A percentile compares a stretch with the other conserved stretches of the same genome.
phyloP scores from a whole-genome alignment of 2,113 vertebrate genomes.

The Cyprinodon brontotheroides region DNA sequence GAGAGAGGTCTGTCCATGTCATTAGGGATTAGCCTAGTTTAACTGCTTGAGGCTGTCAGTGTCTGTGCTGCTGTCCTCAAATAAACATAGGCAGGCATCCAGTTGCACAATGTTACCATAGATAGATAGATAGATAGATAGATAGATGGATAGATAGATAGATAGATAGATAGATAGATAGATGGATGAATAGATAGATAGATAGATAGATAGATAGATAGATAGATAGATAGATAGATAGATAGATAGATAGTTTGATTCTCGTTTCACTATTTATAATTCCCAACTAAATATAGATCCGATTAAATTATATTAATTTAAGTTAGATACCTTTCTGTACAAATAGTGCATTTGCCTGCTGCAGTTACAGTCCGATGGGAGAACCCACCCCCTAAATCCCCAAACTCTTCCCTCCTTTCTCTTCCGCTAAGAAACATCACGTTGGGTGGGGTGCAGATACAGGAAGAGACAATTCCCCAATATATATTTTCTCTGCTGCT shows the following conservation, averaged over 20 bases:
- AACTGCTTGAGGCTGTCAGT: constrained; percentile 64
- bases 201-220: constrained; percentile 29
- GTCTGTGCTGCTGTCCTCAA: constrained; percentile 48
- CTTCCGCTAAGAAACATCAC: constrained; percentile 12
- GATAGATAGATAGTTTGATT: neutral
- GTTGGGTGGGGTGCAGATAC: constrained; percentile 26
- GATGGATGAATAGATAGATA: constrained; percentile 33
- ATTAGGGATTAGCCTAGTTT: constrained; percentile 76
- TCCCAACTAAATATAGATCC: neutral
- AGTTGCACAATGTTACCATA: constrained; percentile 7
- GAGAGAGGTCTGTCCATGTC: constrained; percentile 55
- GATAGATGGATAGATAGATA: constrained; percentile 25
- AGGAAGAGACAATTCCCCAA: constrained; percentile 16
- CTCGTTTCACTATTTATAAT: neutral
- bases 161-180: constrained; percentile 34
- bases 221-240: constrained; percentile 27
- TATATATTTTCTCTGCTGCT: neutral
- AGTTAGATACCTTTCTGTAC: neutral
- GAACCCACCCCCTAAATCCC: constrained; percentile 52
- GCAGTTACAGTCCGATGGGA: constrained; percentile 58
- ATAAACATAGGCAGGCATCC: constrained; percentile 22
- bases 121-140: constrained; percentile 34
- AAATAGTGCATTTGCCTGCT: constrained; percentile 24
- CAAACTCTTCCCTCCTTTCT: constrained; percentile 27
- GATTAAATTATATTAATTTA: neutral